phyloP scores from a whole-genome alignment of 2,888 invertebrate genomes.

The Notodonta dromedarius region DNA sequence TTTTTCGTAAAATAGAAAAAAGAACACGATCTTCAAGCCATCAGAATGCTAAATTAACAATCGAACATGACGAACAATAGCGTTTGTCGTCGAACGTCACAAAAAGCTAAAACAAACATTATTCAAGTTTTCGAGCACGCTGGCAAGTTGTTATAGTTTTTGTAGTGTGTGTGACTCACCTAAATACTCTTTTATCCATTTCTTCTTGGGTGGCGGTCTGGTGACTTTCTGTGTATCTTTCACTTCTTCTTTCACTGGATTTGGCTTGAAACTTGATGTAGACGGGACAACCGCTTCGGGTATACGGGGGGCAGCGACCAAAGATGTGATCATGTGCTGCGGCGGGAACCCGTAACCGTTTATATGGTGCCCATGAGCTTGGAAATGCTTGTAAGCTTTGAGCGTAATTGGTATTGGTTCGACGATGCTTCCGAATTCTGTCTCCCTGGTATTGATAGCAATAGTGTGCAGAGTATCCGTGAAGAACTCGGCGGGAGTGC shows the following conservation, averaged over 20 bases:
- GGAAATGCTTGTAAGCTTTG: slow-evolving; percentile 66
- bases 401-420: slow-evolving; percentile 73
- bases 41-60: not conserved
- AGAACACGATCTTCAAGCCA: not conserved
- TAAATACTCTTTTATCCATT: slow-evolving; percentile 88
- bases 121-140: not conserved
- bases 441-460: slow-evolving; percentile 73
- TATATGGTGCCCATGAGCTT: slow-evolving; percentile 50
- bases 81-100: not conserved
- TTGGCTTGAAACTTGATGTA: slow-evolving; percentile 50
- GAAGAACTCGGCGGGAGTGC: slow-evolving; percentile 65
- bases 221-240: slow-evolving; percentile 57
- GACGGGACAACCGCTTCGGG: slow-evolving; percentile 52
- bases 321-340: slow-evolving; percentile 55
- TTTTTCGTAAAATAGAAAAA: not conserved
- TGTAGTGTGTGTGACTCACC: slow-evolving; percentile 67
- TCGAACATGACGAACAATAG: not conserved
- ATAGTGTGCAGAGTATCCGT: slow-evolving; percentile 70
- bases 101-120: not conserved
- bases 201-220: slow-evolving; percentile 88
- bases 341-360: slow-evolving; percentile 60
- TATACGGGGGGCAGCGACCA: slow-evolving; percentile 49
- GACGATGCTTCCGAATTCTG: slow-evolving; percentile 73
- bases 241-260: slow-evolving; percentile 53
- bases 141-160: slow-evolving; percentile 6